Evolutionary conservation across 2,888 invertebrate species (phyloP).

Genomic region (Andricus quercusramuli): DNA sequence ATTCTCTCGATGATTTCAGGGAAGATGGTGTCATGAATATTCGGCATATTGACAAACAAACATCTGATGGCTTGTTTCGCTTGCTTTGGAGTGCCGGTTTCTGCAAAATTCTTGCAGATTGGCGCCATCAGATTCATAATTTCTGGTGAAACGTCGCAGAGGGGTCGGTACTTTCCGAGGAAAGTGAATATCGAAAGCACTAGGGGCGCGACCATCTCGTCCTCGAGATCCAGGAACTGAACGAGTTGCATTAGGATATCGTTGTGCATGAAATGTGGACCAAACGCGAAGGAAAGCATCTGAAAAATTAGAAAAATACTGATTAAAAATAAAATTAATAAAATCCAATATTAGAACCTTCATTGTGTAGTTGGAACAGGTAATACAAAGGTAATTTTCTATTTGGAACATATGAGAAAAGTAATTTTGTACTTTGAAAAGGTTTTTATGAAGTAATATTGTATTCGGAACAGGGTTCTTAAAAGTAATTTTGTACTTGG

Average conservation of each 20-base stretch:
- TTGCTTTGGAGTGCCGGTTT: slow-evolving; percentile 95
- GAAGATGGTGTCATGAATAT: slow-evolving; percentile 87
- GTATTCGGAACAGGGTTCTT: too few species aligned
- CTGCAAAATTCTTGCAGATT: slow-evolving; percentile 92
- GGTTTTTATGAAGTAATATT: too few species aligned
- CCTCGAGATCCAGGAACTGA: slow-evolving; percentile 88
- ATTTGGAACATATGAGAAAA: too few species aligned
- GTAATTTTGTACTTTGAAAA: too few species aligned
- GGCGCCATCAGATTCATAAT: slow-evolving; percentile 90
- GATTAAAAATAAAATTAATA: too few species aligned
- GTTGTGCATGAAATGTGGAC: slow-evolving; percentile 93
- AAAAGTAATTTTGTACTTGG: too few species aligned
- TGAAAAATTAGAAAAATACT: slow-evolving; percentile 63
- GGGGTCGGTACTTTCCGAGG: slow-evolving; percentile 91
- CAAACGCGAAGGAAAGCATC: slow-evolving; percentile 95
- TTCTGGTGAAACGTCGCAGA: slow-evolving; percentile 88
- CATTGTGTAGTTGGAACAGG: too few species aligned
- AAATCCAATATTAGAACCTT: too few species aligned
- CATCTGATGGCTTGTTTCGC: slow-evolving; percentile 98
- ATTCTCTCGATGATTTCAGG: slow-evolving; percentile 90
- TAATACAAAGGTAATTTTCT: too few species aligned
- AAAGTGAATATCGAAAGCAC: slow-evolving; percentile 92
- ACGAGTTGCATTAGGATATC: slow-evolving; percentile 90
- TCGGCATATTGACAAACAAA: slow-evolving; percentile 89
- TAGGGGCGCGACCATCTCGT: slow-evolving; percentile 89